These are phyloP conservation scores for Atractosteus spatula DNA, from an alignment of 2,113 vertebrate genomes.

Conservation along the genomic window DNA sequence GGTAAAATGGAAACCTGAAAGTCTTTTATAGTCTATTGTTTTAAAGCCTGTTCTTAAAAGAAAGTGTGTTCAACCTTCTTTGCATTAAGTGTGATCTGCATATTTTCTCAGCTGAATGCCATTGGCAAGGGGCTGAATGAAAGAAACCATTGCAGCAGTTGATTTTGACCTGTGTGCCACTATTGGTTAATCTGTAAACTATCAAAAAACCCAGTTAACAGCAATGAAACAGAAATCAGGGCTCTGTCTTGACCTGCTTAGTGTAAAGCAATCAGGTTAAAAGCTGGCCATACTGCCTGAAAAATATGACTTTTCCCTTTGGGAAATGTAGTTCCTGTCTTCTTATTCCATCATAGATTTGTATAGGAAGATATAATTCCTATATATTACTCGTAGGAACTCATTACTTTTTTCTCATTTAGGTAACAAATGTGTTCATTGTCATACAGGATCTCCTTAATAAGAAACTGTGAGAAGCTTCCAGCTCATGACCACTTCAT, in stretches of 20 bases:
- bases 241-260: too few relatives aligned
- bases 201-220: slow-evolving; percentile 33
- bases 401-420: slow-evolving; percentile 7
- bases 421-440: slow-evolving; percentile 34
- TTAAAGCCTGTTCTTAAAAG: too few relatives aligned
- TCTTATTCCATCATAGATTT: too few relatives aligned
- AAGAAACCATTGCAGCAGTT: slow-evolving; percentile 52
- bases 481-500: slow-evolving; percentile 95
- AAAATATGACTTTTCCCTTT: neutral
- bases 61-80: slow-evolving; percentile 3
- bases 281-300: too few relatives aligned
- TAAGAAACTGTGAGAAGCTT: slow-evolving; percentile 94
- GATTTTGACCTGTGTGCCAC: slow-evolving; percentile 47
- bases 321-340: slow-evolving; percentile 30
- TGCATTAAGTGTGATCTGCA: slow-evolving; percentile 33
- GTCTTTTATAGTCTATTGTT: too few relatives aligned
- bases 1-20: too few relatives aligned
- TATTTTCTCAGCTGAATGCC: slow-evolving; percentile 53
- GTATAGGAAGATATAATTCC: neutral
- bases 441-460: slow-evolving; percentile 85
- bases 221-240: neutral
- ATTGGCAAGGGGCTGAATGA: slow-evolving; percentile 63
- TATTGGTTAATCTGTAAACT: slow-evolving; percentile 50
- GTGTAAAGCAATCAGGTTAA: too few relatives aligned
- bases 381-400: neutral